Evolutionary conservation across 1,140 invertebrate genomes (phyloP), one percentile per base, ranked within the genome.

Genomic region (Drosophila chauvacae): DNA sequence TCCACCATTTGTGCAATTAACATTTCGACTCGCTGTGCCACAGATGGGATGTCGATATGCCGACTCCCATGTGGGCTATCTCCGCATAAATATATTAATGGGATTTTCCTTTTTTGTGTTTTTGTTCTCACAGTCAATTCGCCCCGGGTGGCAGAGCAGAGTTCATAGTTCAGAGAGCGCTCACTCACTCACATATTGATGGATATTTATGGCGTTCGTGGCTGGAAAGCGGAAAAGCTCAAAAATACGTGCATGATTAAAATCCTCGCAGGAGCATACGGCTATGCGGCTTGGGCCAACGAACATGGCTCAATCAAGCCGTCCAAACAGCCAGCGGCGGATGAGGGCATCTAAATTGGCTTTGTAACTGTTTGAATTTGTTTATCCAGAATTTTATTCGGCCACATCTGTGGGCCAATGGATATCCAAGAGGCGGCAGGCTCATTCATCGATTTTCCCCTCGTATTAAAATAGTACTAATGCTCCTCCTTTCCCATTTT

Each of bases 291-390:
- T 77, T 62, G 50, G 50, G 73, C 60, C 58, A 26, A 39, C 66
- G 72, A 66, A 72, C 44, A 81, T 68, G 73, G 80, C 66, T 72
- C 58, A 81, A 81, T 81, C 80, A 81, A 63, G 66, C 73, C 45
- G 59, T 48, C 57, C 73, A 81, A 81, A 81, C 68, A 73, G 53
- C 58, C 60, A n/a, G 44, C 55, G 4, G 26, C 51, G 41, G 41
- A 47, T 30, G 42, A 45, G 30, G 42, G 11, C 51, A 37, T 51
- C 70, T 51, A 72, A 72, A 72, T 72, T 72, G 66, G 69, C 69
- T 72, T 72, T 72, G 66, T 44, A 72, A 41, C 70, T 72, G 70
- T 74, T 74, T 51, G 70, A 55, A 63, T 63, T 74, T 74, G 71
- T 74, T 74, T 74, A 62, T 63, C 58, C 70, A 74, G 41, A 57